Evolutionary conservation across 2,888 invertebrate species (phyloP).

Genomic region (Sericinus montela): DNA sequence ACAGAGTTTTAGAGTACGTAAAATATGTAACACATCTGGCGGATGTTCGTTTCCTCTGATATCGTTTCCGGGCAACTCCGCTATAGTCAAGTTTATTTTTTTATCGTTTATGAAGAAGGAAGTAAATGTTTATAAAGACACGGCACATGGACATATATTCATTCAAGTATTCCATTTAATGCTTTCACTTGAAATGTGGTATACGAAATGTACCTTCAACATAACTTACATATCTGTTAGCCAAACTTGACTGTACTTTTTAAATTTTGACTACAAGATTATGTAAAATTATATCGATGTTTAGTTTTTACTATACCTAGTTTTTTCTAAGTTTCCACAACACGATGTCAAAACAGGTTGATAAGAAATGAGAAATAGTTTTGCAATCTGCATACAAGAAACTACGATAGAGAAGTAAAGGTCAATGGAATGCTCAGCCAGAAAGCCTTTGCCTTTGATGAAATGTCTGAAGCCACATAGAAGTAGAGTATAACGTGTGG

Average conservation of each 20-base stretch:
- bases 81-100: constrained; percentile 55
- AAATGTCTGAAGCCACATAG: constrained; percentile 16
- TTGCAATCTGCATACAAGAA: background rate
- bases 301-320: too few species aligned
- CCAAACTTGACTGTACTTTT: too few species aligned
- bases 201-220: background rate
- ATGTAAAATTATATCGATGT: too few species aligned
- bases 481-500: constrained; percentile 16
- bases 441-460: too few species aligned
- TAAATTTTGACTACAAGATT: too few species aligned
- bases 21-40: constrained; percentile 68
- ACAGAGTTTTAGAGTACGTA: constrained; percentile 16
- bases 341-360: too few species aligned
- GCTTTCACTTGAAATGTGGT: background rate
- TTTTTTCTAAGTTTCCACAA: too few species aligned
- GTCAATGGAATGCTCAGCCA: background rate
- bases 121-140: constrained; percentile 50
- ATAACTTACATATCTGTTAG: background rate
- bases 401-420: background rate
- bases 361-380: too few species aligned
- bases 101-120: constrained; percentile 56
- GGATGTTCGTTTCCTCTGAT: constrained; percentile 72
- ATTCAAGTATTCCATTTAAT: constrained; percentile 43
- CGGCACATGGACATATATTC: constrained; percentile 44
- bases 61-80: constrained; percentile 66